Evolutionary conservation across 1,140 invertebrate species (phyloP), one percentile per base, ranked within the genome.

Genomic region (Spodoptera frugiperda): DNA sequence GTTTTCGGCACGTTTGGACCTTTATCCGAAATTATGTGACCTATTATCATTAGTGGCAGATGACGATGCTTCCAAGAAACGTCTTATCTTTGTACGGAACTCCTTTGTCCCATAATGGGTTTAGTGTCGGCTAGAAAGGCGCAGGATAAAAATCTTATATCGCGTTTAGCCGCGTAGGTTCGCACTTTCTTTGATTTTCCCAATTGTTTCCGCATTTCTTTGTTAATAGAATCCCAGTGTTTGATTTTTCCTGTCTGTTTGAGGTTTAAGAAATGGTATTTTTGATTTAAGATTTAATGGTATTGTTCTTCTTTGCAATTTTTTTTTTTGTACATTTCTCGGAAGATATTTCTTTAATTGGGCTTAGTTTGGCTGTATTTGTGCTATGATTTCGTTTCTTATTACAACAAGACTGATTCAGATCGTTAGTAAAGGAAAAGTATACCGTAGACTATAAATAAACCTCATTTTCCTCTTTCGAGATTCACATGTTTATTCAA

Each of bases 1-100:
- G 72, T 77, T 78, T 81, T 79, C 78, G 76, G 55, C 79, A 77
- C 74, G 51, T 76, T 68, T 14, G 59, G 55, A 53, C 57, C 65
- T 76, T 84, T 84, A 70, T 82, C 65, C 77, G 73, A 53, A 81
- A 83, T 83, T 79, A 83, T 78, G 82, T 81, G 79, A 74, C 76
- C 76, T 79, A 84, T 84, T 84, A 82, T 80, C 80, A 84, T 84
- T 84, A 84, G 77, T 74, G 33, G 79, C 81, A 82, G 83, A 84
- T 82, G 79, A 82, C 83, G 81, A 79, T 82, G 77, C 61, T 30
- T 57, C 74, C 70, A 57, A 72, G 53, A 57, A 61, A 81, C 82
- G 79, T 81, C 83, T 84, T 84, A 84, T 84, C 83, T 84, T 81
- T 84, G 78, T 84, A 79, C 76, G 75, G 68, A 78, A 59, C 72